These are phyloP conservation scores for Cotesia vestalis DNA, from an alignment of 1,140 invertebrate species.

Conservation along the genomic window DNA sequence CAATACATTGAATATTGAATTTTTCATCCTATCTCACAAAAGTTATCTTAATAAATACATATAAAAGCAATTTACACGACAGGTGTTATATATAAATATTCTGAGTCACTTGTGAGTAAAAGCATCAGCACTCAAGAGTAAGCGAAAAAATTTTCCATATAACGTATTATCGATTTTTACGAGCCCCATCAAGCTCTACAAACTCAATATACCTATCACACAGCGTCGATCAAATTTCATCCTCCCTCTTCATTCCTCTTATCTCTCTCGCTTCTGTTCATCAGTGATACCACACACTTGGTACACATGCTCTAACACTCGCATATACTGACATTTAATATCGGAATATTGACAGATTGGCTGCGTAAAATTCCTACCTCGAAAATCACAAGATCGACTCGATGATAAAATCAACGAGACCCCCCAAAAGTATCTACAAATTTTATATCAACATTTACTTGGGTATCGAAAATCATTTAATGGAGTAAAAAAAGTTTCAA, in stretches of 20 bases:
- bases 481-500: too few relatives aligned
- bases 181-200: constrained; percentile 6
- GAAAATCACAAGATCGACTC: constrained; percentile 5
- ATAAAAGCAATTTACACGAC: neutral
- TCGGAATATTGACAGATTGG: constrained; percentile 21
- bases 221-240: constrained; percentile 30
- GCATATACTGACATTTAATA: neutral
- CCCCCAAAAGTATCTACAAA: too few relatives aligned
- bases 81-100: constrained; percentile 22
- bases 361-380: constrained; percentile 17
- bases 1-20: too few relatives aligned
- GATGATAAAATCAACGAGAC: neutral
- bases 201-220: constrained; percentile 25
- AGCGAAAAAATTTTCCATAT: constrained; percentile 20
- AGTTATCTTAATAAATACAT: too few relatives aligned
- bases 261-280: neutral
- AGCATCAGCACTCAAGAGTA: neutral
- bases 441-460: too few relatives aligned
- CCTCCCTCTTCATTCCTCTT: neutral
- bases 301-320: too few relatives aligned
- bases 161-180: constrained; percentile 32
- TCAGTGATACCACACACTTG: too few relatives aligned
- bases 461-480: too few relatives aligned
- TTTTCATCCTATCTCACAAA: too few relatives aligned
- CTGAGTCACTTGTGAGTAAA: neutral